Base-by-base conservation (phyloP, 2,113 vertebrate genomes). In the Anhinga anhinga region DNA sequence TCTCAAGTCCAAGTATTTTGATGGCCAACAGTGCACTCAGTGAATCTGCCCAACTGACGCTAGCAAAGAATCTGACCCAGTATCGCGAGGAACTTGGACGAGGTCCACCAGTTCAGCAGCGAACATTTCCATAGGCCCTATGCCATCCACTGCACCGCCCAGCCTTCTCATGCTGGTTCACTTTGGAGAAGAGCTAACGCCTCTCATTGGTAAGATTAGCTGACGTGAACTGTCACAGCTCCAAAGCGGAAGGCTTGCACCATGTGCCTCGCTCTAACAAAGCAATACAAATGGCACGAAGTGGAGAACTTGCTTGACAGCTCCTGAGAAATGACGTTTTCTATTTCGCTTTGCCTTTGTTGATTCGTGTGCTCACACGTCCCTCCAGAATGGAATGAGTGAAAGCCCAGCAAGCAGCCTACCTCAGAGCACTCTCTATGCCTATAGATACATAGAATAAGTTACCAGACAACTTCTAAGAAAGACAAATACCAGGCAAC, bases 401-500 rank as follows among this genome's bases (percentile, higher is more conserved):
- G 56, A 15, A 94, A 86, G 72, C 63, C 78, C 21, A 83, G 56
- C 27, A 52, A 70, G 59, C 9, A 59, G 56, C 66, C 21, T 70
- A 38, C 86, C 86, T 89, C 74, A 87, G 52, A 96, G 92, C 13
- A 63, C 67, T 79, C 87, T 93, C 53, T 73, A 42, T 71, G 66
- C 81, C 82, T 78, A 63, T 50, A 91, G 76, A 95, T 70, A 66
- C 26, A 62, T 85, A 90, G 82, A 93, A 95, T 92, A 95, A 97
- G 79, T 67, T 70, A 94, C 61, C 53, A 80, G 80, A 94, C 66
- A 82, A 95, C 90, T 97, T 97, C 97, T 91, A 95, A 96, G 95
- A 90, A 94, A 89, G 77, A 94, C 80, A 93, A 94, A 97, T 88
- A 96, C 36, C 82, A 96, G 89, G 96, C 87, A 96, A 96, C 82